These are phyloP conservation scores for Ceraclea dissimilis DNA, from an alignment of 2,888 invertebrate genomes.

Conservation along the genomic window DNA sequence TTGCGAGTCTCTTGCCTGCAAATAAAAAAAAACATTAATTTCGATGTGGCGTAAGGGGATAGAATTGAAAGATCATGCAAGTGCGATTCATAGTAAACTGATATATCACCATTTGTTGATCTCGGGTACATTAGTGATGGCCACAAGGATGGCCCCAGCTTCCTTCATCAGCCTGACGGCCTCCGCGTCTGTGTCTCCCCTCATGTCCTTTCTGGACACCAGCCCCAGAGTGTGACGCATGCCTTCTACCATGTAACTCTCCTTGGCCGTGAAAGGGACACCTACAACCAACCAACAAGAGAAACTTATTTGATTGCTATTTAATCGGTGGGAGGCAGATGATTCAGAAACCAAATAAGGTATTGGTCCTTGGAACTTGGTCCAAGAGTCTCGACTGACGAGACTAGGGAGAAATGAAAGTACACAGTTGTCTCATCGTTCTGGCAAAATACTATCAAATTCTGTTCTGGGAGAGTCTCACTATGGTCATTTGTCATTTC, in stretches of 20 bases:
- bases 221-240: constrained; percentile 64
- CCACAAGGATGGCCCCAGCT: constrained; percentile 82
- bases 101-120: constrained; percentile 80
- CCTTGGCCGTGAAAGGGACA: constrained; percentile 89
- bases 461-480: too few species aligned
- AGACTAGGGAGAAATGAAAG: too few species aligned
- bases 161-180: constrained; percentile 62
- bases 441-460: too few species aligned
- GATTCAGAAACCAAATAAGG: too few species aligned
- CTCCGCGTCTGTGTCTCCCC: constrained; percentile 69
- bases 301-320: too few species aligned
- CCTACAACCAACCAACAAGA: constrained; percentile 50
- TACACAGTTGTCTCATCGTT: too few species aligned
- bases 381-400: too few species aligned
- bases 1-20: constrained; percentile 75
- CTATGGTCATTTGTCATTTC: too few species aligned
- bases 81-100: too few species aligned
- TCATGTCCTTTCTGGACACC: constrained; percentile 49
- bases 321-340: too few species aligned
- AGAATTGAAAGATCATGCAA: too few species aligned
- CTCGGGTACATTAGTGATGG: constrained; percentile 90
- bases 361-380: too few species aligned
- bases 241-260: constrained; percentile 73
- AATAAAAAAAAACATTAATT: background rate
- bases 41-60: background rate